Evolutionary conservation across 2,113 vertebrate genomes (phyloP), one percentile per base, ranked within the genome.

Genomic region (Megalops atlanticus): DNA sequence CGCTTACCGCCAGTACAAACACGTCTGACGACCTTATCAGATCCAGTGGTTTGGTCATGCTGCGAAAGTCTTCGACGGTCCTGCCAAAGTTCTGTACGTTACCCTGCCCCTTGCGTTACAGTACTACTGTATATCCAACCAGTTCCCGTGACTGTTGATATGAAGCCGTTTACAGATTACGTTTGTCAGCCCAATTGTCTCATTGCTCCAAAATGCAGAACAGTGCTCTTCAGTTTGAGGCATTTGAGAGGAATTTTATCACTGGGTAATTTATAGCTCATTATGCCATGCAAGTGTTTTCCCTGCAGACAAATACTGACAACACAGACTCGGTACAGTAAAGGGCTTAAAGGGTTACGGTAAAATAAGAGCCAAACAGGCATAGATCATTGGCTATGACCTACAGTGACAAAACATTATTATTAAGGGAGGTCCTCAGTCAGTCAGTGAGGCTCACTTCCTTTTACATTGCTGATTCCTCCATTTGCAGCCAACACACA

Each of bases 1-100:
- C 4, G 64, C 2, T 24, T 18, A 15, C 27, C 21, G 89, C 90
- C 91, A 92, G 95, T 89, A 88, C 89, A 93, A 93, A 93, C 87
- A 73, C 2, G 0, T 82, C 79, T 85, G 83, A 83, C 89, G 87
- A 90, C 0, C 80, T 47, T 90, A 87, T 93, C 89, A 91, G 89
- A 88, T 90, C 85, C 90, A 86, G 90, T 74, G 82, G 79, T 58
- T 80, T 84, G 88, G 91, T 87, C 85, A 87, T 21, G 77, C 84
- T 86, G 88, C 83, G 5, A 77, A 86, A 84, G 87, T 89, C 89
- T 89, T 87, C 87, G 84, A 83, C 87, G 88, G 88, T 90, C 87
- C 81, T 92, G 77, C 80, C 77, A 84, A 92, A 87, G 87, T 84
- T 74, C 81, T 11, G 33, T n/a, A 6, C 21, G 36, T n/a, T 40